Conservation (phyloP, 2,797 vertebrate genomes). For the Hoplostethus mediterraneus region DNA sequence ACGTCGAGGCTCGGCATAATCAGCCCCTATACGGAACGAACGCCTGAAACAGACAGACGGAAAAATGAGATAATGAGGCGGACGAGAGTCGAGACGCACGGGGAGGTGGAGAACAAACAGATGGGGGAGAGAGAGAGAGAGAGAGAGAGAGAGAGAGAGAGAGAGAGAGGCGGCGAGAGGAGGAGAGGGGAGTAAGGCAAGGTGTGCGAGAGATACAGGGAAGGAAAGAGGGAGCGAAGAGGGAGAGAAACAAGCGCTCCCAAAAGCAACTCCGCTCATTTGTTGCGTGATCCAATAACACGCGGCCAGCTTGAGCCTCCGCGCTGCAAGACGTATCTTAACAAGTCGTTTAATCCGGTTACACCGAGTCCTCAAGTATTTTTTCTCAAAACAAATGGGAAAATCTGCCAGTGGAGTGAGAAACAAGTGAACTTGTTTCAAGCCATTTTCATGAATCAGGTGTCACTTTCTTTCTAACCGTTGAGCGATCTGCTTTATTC, state of each 20-base stretch:
- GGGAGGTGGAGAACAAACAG: neutral
- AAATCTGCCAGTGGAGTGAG: neutral
- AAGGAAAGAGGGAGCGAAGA: neutral
- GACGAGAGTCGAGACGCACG: conserved; percentile 23
- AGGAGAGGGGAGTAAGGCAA: conserved; percentile 20
- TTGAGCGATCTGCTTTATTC: conserved; percentile 7
- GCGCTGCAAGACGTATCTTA: neutral
- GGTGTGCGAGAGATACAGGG: neutral
- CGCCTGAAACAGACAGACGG: conserved; percentile 5
- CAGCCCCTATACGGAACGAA: neutral
- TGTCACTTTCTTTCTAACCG: conserved; percentile 17
- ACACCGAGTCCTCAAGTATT: neutral
- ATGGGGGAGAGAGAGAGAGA: neutral
- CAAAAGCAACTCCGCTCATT: neutral
- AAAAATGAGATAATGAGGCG: conserved; percentile 55
- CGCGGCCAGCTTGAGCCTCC: neutral
- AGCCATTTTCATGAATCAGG: neutral
- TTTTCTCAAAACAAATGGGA: neutral
- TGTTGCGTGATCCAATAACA: neutral
- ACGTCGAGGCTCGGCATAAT: conserved; percentile 27
- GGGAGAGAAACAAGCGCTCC: neutral
- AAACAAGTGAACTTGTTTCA: neutral
- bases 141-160: neutral
- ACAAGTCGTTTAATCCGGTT: neutral
- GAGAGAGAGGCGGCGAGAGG: neutral